A percentile compares a stretch with the other conserved stretches of the same genome.
These are phyloP conservation scores for Smittia sp. DNA, from an alignment of 2,888 invertebrate genomes.

Conservation along the genomic window DNA sequence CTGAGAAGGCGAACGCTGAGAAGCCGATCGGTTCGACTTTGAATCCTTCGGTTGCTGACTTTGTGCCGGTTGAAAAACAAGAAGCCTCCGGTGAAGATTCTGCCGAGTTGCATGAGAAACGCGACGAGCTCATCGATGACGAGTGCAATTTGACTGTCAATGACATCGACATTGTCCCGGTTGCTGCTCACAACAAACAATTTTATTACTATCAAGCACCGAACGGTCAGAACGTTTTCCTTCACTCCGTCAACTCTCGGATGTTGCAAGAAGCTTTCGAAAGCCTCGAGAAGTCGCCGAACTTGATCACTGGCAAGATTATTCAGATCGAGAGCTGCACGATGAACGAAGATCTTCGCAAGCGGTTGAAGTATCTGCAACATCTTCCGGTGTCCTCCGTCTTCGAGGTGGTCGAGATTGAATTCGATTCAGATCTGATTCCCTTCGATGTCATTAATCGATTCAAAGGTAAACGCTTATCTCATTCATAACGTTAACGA, in stretches of 20 bases:
- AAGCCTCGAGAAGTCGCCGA: constrained; percentile 73
- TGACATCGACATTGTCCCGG: constrained; percentile 38
- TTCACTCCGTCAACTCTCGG: constrained; percentile 85
- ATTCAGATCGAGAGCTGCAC: constrained; percentile 85
- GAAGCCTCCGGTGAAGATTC: constrained; percentile 25
- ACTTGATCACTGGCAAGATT: constrained; percentile 69
- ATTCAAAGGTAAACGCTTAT: constrained; percentile 62
- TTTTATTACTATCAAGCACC: constrained; percentile 62
- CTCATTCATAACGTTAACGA: constrained; percentile 11
- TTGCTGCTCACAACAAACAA: constrained; percentile 43
- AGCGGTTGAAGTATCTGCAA: constrained; percentile 70
- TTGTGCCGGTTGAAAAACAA: background rate
- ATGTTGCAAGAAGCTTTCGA: constrained; percentile 87
- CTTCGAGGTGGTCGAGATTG: constrained; percentile 86
- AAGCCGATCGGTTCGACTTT: background rate
- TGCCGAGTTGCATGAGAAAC: constrained; percentile 10
- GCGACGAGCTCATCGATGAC: constrained; percentile 32
- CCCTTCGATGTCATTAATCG: constrained; percentile 63
- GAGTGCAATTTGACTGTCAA: constrained; percentile 39
- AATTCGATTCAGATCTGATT: constrained; percentile 70
- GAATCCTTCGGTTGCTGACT: constrained; percentile 11
- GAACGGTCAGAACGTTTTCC: constrained; percentile 89
- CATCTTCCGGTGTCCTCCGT: constrained; percentile 90
- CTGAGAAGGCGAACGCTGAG: constrained; percentile 30
- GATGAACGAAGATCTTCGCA: constrained; percentile 78